Evolutionary conservation across 1,140 invertebrate species (phyloP), one percentile per base, ranked within the genome.

Genomic region (Bicyclus anynana): DNA sequence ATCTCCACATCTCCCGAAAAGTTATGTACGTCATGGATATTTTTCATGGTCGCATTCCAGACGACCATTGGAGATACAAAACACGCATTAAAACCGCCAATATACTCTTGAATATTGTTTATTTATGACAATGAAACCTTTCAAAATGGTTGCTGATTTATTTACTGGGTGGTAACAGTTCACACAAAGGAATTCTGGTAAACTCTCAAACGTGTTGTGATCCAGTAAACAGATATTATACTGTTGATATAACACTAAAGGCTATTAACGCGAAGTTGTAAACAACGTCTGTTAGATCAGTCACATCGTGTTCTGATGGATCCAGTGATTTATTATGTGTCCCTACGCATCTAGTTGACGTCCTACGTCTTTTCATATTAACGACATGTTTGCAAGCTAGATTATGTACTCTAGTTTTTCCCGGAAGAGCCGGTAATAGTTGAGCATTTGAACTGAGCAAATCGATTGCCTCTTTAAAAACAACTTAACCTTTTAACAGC

Each of bases 61-160:
- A 54, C 50, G 59, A 62, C 65, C 65, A 68, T 56, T 65, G 48
- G 57, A 77, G 74, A 71, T 67, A 71, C 69, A 40, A 74, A 74
- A 79, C 69, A 77, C 65, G 49, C 59, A 58, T 69, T 72, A 62
- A 37, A 50, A 51, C 51, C 29, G 51, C 58, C 53, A 62, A 52
- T 59, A 59, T 47, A 52, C 44, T 40, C 37, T 35, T 2, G 17
- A 40, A 12, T 46, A 42, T 33, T 47, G 53, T 52, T 50, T 62
- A 56, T 62, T 53, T 52, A 55, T 38, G 51, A 35, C 42, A 52
- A 14, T 5, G 33, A 37, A 20, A 53, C 27, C 20, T 17, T 47
- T 38, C 44, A 21, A 38, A 38, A 35, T 20, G 26, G 10, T 55
- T 38, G 17, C 18, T 26, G 12, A 23, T 40, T 27, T 40, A 12